phyloP scores from a whole-genome alignment of 1,140 invertebrate genomes.

The Steinernema khuongi region DNA sequence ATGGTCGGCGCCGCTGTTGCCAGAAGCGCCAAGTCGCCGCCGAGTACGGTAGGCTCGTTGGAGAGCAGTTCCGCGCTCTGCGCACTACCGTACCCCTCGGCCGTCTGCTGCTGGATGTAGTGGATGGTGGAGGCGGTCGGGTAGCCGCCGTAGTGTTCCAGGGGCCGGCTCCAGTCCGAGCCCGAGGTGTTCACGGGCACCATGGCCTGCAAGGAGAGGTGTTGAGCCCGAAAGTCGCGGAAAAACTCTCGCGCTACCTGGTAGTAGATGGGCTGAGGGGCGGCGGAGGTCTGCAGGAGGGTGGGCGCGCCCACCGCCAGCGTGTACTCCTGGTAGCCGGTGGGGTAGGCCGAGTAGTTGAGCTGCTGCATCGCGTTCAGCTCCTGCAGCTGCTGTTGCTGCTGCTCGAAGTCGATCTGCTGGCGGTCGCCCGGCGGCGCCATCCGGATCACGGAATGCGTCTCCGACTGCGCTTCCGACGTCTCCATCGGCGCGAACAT shows the following conservation, averaged over 20 bases:
- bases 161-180: not conserved
- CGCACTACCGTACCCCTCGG: not conserved
- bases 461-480: constrained; percentile 4
- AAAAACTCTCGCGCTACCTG: too few relatives aligned
- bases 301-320: not conserved
- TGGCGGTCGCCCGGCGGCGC: constrained; percentile 6
- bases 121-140: constrained; percentile 6
- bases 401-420: constrained; percentile 8
- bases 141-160: constrained; percentile 9
- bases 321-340: constrained; percentile 9
- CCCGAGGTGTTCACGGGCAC: not conserved
- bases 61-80: not conserved
- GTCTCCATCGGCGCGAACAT: constrained; percentile 10
- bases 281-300: not conserved
- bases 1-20: not conserved
- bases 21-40: not conserved
- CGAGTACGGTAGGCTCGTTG: constrained; percentile 2
- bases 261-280: not conserved
- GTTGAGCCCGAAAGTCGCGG: too few relatives aligned
- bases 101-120: not conserved
- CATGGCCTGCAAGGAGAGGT: not conserved
- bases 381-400: not conserved
- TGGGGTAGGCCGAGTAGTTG: not conserved
- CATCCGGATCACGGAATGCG: not conserved
- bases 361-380: constrained; percentile 6